A percentile compares a stretch with the other conserved stretches of the same genome.
These are phyloP conservation scores for Solenopsis invicta DNA, from an alignment of 1,140 invertebrate genomes.

Conservation along the genomic window DNA sequence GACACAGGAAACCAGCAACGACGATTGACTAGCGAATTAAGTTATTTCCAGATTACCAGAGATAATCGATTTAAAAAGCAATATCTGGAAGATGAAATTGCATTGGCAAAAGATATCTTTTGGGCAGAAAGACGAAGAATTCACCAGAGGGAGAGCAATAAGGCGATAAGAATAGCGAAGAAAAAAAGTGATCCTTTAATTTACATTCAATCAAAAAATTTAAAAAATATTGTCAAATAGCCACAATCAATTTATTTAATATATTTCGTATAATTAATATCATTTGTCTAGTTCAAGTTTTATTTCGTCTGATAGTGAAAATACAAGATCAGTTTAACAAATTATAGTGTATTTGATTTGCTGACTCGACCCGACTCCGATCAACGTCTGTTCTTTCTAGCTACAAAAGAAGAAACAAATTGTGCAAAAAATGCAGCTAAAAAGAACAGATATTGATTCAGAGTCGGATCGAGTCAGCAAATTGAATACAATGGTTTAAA, in stretches of 20 bases:
- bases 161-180: slow-evolving; percentile 47
- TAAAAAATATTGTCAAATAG: neutral
- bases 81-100: slow-evolving; percentile 72
- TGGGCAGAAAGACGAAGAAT: slow-evolving; percentile 47
- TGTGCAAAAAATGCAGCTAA: no score
- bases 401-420: no score
- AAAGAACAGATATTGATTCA: no score
- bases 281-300: neutral
- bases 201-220: neutral
- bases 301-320: neutral
- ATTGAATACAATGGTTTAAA: neutral
- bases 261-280: neutral
- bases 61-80: slow-evolving; percentile 39
- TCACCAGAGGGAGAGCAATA: slow-evolving; percentile 43
- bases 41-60: neutral
- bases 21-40: neutral
- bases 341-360: no score
- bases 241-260: neutral
- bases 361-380: no score
- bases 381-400: no score
- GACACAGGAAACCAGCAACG: slow-evolving; percentile 8
- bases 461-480: no score
- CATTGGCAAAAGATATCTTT: slow-evolving; percentile 55
- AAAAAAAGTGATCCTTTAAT: slow-evolving; percentile 64
- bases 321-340: neutral